Percentiles rank a stretch among this genome's conserved stretches.
Evolutionary conservation across 2,113 vertebrate genomes (phyloP).

Genomic region (Poicephalus meyeri): DNA sequence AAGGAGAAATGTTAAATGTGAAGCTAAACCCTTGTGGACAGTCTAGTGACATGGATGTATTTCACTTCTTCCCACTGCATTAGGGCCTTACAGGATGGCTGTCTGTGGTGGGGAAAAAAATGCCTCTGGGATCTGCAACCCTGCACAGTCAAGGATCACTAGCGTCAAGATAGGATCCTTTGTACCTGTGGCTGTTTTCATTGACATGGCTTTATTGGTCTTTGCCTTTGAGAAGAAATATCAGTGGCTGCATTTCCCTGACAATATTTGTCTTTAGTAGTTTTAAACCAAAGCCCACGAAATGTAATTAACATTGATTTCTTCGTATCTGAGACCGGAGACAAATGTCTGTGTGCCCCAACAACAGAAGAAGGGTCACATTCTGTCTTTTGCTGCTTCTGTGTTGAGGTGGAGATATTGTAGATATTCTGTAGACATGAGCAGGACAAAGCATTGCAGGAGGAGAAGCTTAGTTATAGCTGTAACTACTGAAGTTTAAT

Average conservation of each 20-base stretch:
- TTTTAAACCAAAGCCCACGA: background rate
- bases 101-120: background rate
- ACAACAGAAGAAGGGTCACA: background rate
- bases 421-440: background rate
- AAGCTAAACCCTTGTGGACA: background rate
- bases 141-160: background rate
- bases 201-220: background rate
- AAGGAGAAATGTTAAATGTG: background rate
- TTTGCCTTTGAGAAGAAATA: background rate
- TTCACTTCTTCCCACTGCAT: background rate
- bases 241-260: background rate
- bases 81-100: background rate
- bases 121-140: background rate
- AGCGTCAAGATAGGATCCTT: background rate
- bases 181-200: background rate
- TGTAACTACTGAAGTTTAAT: background rate
- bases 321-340: background rate
- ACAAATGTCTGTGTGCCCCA: background rate
- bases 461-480: background rate
- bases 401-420: background rate
- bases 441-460: background rate
- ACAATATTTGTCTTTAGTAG: background rate
- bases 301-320: background rate
- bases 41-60: background rate
- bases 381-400: background rate